Conservation (phyloP, 1,140 invertebrate genomes). For the Drosophila leontia region DNA sequence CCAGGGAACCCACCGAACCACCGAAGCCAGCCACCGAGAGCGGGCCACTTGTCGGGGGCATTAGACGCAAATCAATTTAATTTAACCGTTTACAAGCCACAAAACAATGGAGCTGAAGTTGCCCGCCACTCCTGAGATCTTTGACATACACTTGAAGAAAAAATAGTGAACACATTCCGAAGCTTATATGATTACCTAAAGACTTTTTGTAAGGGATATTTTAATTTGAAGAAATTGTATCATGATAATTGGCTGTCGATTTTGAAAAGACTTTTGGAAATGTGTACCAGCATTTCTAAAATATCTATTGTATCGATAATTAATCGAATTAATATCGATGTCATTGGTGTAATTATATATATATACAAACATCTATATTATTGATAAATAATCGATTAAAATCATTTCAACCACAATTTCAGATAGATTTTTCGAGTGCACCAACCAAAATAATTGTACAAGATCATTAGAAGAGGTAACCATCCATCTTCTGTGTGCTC, state of each 20-base stretch:
- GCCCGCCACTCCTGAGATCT: constrained; percentile 49
- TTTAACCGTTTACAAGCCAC: constrained; percentile 82
- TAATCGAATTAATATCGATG: too few relatives aligned
- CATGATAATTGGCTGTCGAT: too few relatives aligned
- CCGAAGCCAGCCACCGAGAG: constrained; percentile 49
- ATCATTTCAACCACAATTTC: neutral
- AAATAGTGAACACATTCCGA: neutral
- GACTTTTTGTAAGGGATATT: too few relatives aligned
- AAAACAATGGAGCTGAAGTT: constrained; percentile 52
- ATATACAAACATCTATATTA: too few relatives aligned
- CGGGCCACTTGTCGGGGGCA: constrained; percentile 78
- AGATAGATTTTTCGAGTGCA: constrained; percentile 13
- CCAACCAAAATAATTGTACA: constrained; percentile 66
- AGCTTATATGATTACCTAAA: too few relatives aligned
- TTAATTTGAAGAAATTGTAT: too few relatives aligned
- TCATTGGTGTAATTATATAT: too few relatives aligned
- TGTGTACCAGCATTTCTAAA: too few relatives aligned
- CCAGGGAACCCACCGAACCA: constrained; percentile 9
- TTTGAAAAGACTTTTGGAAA: too few relatives aligned
- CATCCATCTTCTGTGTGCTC: constrained; percentile 38
- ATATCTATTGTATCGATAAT: too few relatives aligned
- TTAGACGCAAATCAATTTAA: constrained; percentile 84
- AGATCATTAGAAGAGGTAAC: constrained; percentile 72
- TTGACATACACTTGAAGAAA: constrained; percentile 22
- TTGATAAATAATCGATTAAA: neutral